Base-by-base conservation (phyloP, 2,888 invertebrate genomes). In the Xestia ashworthii region DNA sequence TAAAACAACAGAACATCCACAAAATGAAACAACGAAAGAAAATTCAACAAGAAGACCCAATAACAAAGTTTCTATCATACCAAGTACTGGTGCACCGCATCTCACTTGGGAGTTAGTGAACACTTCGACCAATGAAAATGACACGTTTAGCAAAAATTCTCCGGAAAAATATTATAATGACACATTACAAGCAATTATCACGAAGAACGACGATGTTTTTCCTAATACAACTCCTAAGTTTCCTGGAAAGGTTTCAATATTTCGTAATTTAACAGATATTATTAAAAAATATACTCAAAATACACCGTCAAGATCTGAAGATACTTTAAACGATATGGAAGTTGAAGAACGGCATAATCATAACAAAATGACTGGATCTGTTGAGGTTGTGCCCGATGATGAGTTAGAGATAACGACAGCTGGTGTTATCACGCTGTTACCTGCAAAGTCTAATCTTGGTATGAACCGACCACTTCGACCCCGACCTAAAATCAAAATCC, bases 381-480 rank as follows among this genome's bases (percentile, higher is more conserved):
- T 96, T 55, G 96, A 96, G 92, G 94, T 96, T n/a, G 94, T 96
- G 38, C 92, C 93, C 19, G 96, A 96, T 76, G 96, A 96, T 46
- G 95, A 95, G 80, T 78, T 95, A 76, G 95, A 95, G 78, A 91
- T 92, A n/a, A 96, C 96, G 58, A 95, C 96, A 32, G 87, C 94
- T 25, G 92, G 90, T 80, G 93, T 96, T 22, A 95, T 97, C 32
- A 98, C 98, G 0, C 93, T 98, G 64, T 95, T 98, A 76, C 98
- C 98, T 1, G 98, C 98, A 0, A 98, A 98, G 90, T 98, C 98
- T 2, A 98, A 98, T 93, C 97, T 98, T 0, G 98, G 98, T 0
- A 97, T 98, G 9, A 98, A 97, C 77, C 96, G 98, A 82, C 98
- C 98, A 0, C 94, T 98, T 66, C 95, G 98, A 87, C 98, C 98